phyloP scores from a whole-genome alignment of 2,797 vertebrate species.

The Sebastes hubbsi region DNA sequence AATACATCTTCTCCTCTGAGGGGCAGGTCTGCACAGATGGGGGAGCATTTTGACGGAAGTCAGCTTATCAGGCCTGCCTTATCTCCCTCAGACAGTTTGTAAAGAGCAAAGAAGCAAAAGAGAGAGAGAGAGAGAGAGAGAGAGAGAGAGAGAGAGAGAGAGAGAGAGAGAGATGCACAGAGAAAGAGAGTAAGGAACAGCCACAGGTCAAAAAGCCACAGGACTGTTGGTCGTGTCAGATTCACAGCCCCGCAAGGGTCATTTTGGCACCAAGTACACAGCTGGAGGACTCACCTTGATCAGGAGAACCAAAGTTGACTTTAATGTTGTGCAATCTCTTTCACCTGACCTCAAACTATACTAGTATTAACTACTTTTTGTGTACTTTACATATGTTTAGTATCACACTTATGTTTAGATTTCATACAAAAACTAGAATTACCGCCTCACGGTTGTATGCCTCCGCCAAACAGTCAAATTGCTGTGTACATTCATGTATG shows the following conservation, averaged over 20 bases:
- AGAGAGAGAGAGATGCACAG: neutral
- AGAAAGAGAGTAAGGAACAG: constrained; percentile 45
- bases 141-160: constrained; percentile 1
- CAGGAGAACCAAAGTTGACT: constrained; percentile 49
- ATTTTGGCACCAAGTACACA: constrained; percentile 67
- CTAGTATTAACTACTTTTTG: neutral
- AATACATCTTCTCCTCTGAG: constrained; percentile 76
- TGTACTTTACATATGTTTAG: neutral
- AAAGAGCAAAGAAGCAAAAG: constrained; percentile 65
- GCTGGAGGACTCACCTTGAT: constrained; percentile 72
- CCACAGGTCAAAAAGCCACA: constrained; percentile 75
- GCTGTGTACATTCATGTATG: no score
- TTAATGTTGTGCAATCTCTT: constrained; percentile 32
- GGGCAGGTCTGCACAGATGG: constrained; percentile 69
- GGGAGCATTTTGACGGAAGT: constrained; percentile 67
- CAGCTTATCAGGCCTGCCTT: constrained; percentile 80
- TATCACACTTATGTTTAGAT: neutral
- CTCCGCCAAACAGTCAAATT: no score
- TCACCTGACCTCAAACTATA: constrained; percentile 55
- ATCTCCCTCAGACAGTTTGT: constrained; percentile 81
- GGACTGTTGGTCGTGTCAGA: constrained; percentile 71
- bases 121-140: neutral
- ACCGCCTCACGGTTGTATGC: no score
- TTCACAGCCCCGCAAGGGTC: constrained; percentile 64
- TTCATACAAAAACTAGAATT: neutral